Percentiles rank a stretch among this genome's conserved stretches.
Evolutionary conservation across 2,797 vertebrate genomes (phyloP).

Genomic region (Loris lydekkerianus): DNA sequence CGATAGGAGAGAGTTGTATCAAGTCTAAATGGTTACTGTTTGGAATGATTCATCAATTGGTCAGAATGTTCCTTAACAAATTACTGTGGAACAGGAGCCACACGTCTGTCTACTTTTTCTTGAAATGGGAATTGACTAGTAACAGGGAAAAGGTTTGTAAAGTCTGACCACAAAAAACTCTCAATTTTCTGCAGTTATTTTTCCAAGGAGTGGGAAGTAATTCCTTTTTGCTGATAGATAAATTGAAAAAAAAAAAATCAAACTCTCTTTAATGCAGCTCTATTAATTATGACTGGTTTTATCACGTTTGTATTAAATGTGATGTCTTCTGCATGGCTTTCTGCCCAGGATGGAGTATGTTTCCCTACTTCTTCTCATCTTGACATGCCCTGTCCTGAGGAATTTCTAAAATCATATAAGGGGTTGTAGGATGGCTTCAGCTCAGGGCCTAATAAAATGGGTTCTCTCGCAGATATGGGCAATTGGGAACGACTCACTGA

Average conservation of each 20-base stretch:
- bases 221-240: not conserved
- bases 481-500: conserved; percentile 33
- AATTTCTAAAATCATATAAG: not conserved
- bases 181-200: not conserved
- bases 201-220: not conserved
- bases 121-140: not conserved
- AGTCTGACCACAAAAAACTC: not conserved
- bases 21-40: not conserved
- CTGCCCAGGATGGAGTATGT: not conserved
- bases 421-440: not conserved
- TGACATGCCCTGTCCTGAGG: not conserved
- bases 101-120: not conserved
- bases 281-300: not conserved
- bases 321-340: not conserved
- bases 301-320: not conserved
- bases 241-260: not conserved
- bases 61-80: not conserved
- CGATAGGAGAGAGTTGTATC: not conserved
- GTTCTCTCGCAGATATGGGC: not conserved
- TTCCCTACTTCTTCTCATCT: not conserved
- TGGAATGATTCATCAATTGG: not conserved
- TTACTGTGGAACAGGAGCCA: not conserved
- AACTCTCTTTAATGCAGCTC: not conserved
- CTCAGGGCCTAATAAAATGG: not conserved
- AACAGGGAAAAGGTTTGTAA: not conserved